A percentile compares a stretch with the other conserved stretches of the same genome.
These are phyloP conservation scores for Rousettus leschenaultii DNA, from an alignment of 2,113 vertebrate genomes.

Conservation along the genomic window DNA sequence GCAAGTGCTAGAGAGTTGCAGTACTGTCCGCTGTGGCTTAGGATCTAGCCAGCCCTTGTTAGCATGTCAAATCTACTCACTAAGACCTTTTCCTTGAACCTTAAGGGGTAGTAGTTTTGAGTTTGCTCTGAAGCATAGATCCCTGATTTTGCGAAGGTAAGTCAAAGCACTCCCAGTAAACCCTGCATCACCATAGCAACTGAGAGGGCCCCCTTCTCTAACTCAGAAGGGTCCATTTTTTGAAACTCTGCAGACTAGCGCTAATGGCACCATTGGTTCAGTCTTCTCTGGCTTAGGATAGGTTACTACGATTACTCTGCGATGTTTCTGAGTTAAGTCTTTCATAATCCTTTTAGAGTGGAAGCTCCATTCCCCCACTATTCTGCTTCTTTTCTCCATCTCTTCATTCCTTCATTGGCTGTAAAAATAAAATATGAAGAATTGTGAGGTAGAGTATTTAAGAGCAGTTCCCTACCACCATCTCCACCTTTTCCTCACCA, in stretches of 20 bases:
- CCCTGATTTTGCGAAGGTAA: neutral
- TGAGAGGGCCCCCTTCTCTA: neutral
- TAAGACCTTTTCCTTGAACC: neutral
- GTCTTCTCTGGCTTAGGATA: neutral
- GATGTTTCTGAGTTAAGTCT: neutral
- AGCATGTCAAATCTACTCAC: neutral
- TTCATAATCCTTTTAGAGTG: neutral
- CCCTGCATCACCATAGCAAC: neutral
- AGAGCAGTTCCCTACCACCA: neutral
- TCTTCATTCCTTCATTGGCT: neutral
- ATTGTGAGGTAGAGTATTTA: neutral
- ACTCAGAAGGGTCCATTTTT: neutral
- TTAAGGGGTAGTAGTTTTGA: neutral
- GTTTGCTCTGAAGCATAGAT: neutral
- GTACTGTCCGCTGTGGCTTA: no score
- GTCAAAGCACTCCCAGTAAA: neutral
- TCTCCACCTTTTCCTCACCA: neutral
- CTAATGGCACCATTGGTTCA: neutral
- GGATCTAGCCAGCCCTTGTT: neutral
- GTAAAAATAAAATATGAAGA: neutral
- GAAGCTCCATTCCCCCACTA: no score
- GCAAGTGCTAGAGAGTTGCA: neutral
- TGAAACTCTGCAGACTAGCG: neutral
- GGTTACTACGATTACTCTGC: neutral
- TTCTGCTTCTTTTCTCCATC: neutral